These are phyloP conservation scores for Dyspetes luteomarginatus DNA, from an alignment of 2,888 invertebrate species.

Conservation along the genomic window DNA sequence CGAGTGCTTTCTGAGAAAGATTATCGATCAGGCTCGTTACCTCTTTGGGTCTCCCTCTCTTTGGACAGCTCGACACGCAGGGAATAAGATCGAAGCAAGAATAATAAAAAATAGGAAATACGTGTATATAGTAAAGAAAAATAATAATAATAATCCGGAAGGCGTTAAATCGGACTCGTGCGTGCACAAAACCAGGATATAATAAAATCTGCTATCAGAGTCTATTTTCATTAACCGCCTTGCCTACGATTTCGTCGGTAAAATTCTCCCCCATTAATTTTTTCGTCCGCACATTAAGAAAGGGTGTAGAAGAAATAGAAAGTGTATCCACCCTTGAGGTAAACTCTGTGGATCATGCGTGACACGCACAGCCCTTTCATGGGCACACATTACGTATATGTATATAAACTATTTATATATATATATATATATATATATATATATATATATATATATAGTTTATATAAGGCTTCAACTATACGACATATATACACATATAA, in stretches of 20 bases:
- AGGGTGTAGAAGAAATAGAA: neutral
- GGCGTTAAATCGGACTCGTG: constrained; percentile 48
- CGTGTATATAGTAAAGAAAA: neutral
- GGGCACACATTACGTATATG: constrained; percentile 3
- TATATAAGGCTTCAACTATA: too few relatives aligned
- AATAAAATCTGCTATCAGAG: constrained; percentile 57
- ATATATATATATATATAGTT: neutral
- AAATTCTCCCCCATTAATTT: neutral
- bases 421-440: neutral
- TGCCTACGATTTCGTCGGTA: constrained; percentile 12
- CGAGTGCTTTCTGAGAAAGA: neutral
- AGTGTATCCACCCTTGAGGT: constrained; percentile 36
- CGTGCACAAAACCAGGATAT: constrained; percentile 57
- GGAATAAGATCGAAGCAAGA: neutral
- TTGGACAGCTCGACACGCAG: neutral
- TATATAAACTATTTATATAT: too few relatives aligned
- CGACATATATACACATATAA: too few relatives aligned
- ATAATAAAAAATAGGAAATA: constrained; percentile 10
- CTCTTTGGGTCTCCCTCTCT: too few relatives aligned
- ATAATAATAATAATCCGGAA: constrained; percentile 31
- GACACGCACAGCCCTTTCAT: constrained; percentile 43
- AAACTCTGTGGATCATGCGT: constrained; percentile 47
- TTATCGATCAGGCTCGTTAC: neutral
- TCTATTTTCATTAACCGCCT: constrained; percentile 47
- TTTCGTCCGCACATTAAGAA: neutral